phyloP scores from a whole-genome alignment of 2,797 vertebrate species.

The Podarcis lilfordi region DNA sequence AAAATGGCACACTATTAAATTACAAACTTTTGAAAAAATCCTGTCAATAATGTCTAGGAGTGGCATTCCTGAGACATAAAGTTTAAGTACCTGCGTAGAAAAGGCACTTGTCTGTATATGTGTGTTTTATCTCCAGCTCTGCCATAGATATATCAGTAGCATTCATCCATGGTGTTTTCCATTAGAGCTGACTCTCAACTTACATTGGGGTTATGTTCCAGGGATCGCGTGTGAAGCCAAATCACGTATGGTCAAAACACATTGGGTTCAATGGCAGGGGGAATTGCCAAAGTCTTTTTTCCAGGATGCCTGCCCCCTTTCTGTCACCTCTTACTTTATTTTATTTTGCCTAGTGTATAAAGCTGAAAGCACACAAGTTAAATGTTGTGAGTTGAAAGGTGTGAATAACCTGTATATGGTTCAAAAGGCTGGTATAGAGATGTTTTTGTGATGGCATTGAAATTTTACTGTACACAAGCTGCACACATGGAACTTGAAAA shows the following conservation, averaged over 20 bases:
- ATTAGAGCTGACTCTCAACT: not conserved
- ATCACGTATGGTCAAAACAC: too few species aligned
- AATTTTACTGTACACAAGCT: not conserved
- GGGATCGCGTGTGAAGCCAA: too few species aligned
- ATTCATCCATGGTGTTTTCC: slow-evolving; percentile 1
- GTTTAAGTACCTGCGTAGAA: not conserved
- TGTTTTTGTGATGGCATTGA: not conserved
- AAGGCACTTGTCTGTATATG: not conserved
- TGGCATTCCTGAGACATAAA: not conserved
- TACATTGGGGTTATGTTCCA: too few species aligned
- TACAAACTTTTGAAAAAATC: not conserved
- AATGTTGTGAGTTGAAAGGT: too few species aligned
- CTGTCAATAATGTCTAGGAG: slow-evolving; percentile 10
- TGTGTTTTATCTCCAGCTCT: not conserved
- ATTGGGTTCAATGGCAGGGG: too few species aligned
- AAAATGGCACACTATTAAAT: not conserved
- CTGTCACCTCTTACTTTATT: too few species aligned
- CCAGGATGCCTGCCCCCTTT: too few species aligned
- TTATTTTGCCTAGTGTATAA: too few species aligned
- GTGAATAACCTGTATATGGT: not conserved
- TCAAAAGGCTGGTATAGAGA: slow-evolving; percentile 6
- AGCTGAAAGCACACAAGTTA: too few species aligned
- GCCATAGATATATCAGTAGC: not conserved
- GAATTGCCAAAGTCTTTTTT: too few species aligned
- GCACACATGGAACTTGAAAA: not conserved